Evolutionary conservation across 2,888 invertebrate species (phyloP), one percentile per base, ranked within the genome.

Genomic region (Chrysotoxum bicinctum): DNA sequence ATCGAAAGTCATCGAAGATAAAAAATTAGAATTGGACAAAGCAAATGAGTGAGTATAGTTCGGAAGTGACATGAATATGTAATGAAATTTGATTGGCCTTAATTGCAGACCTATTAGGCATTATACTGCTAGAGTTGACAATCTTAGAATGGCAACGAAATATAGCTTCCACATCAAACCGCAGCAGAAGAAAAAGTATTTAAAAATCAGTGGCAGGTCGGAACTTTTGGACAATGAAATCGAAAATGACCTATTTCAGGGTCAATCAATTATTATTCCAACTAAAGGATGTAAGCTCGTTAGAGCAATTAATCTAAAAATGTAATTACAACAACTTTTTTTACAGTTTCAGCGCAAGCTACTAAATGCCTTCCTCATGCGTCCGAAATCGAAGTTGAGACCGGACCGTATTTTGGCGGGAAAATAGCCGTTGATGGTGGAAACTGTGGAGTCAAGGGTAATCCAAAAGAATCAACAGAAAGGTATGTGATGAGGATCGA

Each of bases 331-430:
- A 37, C 70, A 50, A 30, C 68, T 88, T 54, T 37, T 89, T n/a
- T 62, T 2, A 58, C 90, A 96, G 96, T 96, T 94, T 96, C 96
- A 87, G 96, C 96, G 0, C 94, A 95, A 88, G 96, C 96, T 5
- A 96, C 96, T 0, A 95, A 95, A 90, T 97, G 97, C 89, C 91
- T 96, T 79, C 96, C 96, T 0, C 95, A 96, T 88, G 95, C 95
- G 45, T 96, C 96, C 64, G 96, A 96, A 90, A 96, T 97, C 64
- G 95, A 96, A 91, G 96, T 97, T 7, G 95, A 96, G 14, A 97
- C 96, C 0, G 97, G 97, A 0, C 97, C 96, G 0, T 94, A 94
- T 90, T 97, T 97, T 90, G 96, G 95, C 0, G 96, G 96, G 2
- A 94, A 96, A 81, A 96, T 97, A 81, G 95, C 95, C 0, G 94